These are phyloP conservation scores for Archaeoteleia sp. DNA, from an alignment of 2,888 invertebrate species.

Conservation along the genomic window DNA sequence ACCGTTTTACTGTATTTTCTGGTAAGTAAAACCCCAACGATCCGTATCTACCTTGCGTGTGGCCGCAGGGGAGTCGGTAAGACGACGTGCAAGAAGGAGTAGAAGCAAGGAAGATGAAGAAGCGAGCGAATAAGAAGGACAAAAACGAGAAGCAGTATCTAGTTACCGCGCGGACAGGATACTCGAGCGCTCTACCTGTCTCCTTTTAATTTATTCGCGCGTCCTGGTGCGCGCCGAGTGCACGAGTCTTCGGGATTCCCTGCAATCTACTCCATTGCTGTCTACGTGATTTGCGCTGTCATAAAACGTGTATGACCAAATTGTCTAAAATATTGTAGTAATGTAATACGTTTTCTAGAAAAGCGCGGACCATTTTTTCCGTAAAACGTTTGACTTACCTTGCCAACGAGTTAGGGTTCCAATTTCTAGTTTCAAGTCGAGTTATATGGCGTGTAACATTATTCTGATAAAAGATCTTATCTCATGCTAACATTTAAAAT, in stretches of 20 bases:
- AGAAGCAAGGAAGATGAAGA: conserved; percentile 48
- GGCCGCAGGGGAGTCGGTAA: conserved; percentile 41
- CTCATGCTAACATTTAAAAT: no score
- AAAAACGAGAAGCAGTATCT: conserved; percentile 56
- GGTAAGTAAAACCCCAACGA: conserved; percentile 48
- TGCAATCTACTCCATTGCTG: conserved; percentile 33
- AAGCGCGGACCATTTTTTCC: no score
- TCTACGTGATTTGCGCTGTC: conserved; percentile 50
- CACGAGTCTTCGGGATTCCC: conserved; percentile 46
- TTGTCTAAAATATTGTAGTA: no score
- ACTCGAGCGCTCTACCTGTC: conserved; percentile 57
- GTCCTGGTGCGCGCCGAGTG: conserved; percentile 47
- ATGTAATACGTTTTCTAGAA: no score
- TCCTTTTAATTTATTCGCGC: conserved; percentile 55
- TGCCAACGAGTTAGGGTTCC: no score
- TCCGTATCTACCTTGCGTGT: conserved; percentile 47
- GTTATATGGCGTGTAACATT: no score
- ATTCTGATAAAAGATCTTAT: no score
- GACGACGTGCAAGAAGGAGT: conserved; percentile 47
- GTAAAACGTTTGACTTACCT: no score
- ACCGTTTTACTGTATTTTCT: conserved; percentile 46
- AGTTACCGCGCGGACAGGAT: conserved; percentile 64
- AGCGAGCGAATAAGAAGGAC: conserved; percentile 39
- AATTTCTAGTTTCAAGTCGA: no score
- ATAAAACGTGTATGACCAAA: conserved; percentile 37